phyloP scores from a whole-genome alignment of 1,140 invertebrate species.

The Drosophila pandora region DNA sequence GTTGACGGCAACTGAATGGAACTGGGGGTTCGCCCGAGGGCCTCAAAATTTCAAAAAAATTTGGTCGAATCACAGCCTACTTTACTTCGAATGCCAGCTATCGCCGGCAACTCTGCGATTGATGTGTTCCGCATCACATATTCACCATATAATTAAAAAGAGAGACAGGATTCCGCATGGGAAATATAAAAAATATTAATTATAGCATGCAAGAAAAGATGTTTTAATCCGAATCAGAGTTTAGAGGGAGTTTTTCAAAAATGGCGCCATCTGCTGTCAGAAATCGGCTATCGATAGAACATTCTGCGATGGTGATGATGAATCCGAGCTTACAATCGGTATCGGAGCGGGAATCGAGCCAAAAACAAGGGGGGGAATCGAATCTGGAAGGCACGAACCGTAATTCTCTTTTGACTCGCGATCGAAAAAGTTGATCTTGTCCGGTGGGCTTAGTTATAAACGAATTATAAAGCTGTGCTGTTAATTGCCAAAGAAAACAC shows the following conservation, averaged over 20 bases:
- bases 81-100: background rate
- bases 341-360: background rate
- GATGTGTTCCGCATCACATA: background rate
- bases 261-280: background rate
- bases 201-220: background rate
- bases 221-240: background rate
- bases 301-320: background rate
- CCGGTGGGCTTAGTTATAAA: background rate
- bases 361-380: background rate
- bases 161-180: background rate
- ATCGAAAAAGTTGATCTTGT: constrained; percentile 3
- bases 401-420: background rate
- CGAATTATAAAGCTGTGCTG: constrained; percentile 13
- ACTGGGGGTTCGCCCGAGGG: too few relatives aligned
- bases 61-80: too few relatives aligned
- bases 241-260: background rate
- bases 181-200: background rate
- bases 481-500: constrained; percentile 41
- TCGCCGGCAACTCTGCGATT: background rate
- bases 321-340: constrained; percentile 1
- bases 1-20: too few relatives aligned
- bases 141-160: too few relatives aligned
- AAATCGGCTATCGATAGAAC: background rate
- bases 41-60: too few relatives aligned
- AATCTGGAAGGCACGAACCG: background rate